Evolutionary conservation across 2,888 invertebrate genomes (phyloP).

Genomic region (Callyntrura sp.): DNA sequence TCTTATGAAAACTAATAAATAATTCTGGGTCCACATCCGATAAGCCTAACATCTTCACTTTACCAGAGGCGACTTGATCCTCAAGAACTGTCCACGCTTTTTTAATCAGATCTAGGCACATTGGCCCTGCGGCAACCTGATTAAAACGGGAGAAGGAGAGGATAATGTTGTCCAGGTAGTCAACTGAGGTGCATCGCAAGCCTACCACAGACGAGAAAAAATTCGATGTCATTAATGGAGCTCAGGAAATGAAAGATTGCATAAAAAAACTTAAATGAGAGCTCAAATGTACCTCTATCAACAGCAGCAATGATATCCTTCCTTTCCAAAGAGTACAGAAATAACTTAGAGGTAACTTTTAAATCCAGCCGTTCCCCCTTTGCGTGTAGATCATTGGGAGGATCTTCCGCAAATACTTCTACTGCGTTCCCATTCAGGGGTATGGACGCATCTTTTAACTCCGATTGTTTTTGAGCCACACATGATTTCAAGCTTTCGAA

Average conservation of each 20-base stretch:
- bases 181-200: slow-evolving; percentile 74
- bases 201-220: too few relatives aligned
- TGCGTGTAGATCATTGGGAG: too few relatives aligned
- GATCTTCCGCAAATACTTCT: slow-evolving; percentile 85
- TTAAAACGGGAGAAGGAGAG: slow-evolving; percentile 89
- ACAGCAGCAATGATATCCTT: slow-evolving; percentile 90
- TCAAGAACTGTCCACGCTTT: slow-evolving; percentile 92
- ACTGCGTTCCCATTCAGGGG: slow-evolving; percentile 68
- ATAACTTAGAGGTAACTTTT: slow-evolving; percentile 95
- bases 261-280: too few relatives aligned
- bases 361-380: slow-evolving; percentile 91
- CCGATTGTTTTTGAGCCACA: slow-evolving; percentile 73
- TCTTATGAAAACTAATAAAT: slow-evolving; percentile 91
- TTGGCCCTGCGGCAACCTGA: slow-evolving; percentile 69
- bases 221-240: too few relatives aligned
- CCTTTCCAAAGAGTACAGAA: slow-evolving; percentile 90
- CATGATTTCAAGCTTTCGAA: slow-evolving; percentile 82
- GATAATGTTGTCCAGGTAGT: slow-evolving; percentile 92
- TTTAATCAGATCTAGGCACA: slow-evolving; percentile 89
- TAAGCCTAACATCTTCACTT: slow-evolving; percentile 92
- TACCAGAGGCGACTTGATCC: slow-evolving; percentile 88
- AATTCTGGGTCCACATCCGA: slow-evolving; percentile 95
- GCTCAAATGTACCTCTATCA: slow-evolving; percentile 90
- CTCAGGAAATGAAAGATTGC: too few relatives aligned
- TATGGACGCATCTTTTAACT: slow-evolving; percentile 35